Evolutionary conservation across 1,140 invertebrate genomes (phyloP), one percentile per base, ranked within the genome.

Genomic region (Trichonephila inaurata): DNA sequence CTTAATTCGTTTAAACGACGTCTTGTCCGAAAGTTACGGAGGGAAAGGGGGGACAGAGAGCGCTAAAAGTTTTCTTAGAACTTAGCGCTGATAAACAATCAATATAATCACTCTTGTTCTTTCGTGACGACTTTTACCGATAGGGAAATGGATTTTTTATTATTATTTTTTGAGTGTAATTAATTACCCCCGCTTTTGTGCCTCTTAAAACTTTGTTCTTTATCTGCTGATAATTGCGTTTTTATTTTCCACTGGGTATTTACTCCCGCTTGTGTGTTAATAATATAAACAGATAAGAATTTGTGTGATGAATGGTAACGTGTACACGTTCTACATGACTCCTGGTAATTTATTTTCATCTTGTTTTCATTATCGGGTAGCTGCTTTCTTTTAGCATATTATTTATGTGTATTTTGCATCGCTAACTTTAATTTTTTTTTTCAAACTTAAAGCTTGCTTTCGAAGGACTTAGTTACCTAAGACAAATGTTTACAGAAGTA

Each of bases 281-380:
- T 93, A 93, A 93, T 93, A 93, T 93, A 93, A 93, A 93, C 86
- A 93, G 92, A 93, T 93, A 93, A 93, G 92, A 93, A 93, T 88
- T 93, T 88, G 44, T 88, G 85, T 93, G 92, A 93, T 93, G 86
- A 89, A 93, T 93, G 92, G 85, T 61, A 87, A 92, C 82, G 33
- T 77, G 91, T 87, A 92, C 91, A 92, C 91, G 83, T 92, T 92
- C 66, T 87, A 92, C 91, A 89, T 77, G 92, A 88, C 92, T 88
- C 69, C 60, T 28, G 92, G 92, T 33, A 93, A 93, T 93, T 93
- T 88, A 93, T 93, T 93, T 93, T 93, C 92, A 89, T 93, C 92
- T 93, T 93, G 86, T 93, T 93, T 93, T 93, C 92, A 93, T 93
- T 93, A 93, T 93, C 92, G 85, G 92, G 33, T 61, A 81, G 69